These are phyloP conservation scores for Fregetta grallaria DNA, from an alignment of 2,113 vertebrate genomes.

Conservation along the genomic window DNA sequence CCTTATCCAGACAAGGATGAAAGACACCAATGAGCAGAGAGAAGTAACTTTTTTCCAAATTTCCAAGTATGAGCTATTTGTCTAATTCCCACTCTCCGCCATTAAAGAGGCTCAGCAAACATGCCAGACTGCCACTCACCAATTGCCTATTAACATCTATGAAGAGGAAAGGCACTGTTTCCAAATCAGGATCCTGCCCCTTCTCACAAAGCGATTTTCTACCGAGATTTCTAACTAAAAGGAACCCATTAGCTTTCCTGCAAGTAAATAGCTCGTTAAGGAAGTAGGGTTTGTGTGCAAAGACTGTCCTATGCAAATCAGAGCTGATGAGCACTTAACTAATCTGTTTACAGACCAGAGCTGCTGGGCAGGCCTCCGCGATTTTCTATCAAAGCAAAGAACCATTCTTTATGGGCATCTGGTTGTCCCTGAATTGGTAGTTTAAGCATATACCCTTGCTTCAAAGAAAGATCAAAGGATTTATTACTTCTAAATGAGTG, in stretches of 20 bases:
- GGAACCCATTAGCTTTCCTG: slow-evolving; percentile 43
- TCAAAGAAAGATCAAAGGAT: slow-evolving; percentile 84
- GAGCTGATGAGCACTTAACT: slow-evolving; percentile 79
- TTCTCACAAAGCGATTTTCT: slow-evolving; percentile 53
- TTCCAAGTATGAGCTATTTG: background rate
- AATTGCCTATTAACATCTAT: background rate
- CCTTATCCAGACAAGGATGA: background rate
- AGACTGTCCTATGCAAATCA: slow-evolving; percentile 75
- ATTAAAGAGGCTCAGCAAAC: background rate
- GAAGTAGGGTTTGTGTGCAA: slow-evolving; percentile 55
- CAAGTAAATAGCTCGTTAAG: slow-evolving; percentile 71
- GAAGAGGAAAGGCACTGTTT: slow-evolving; percentile 14
- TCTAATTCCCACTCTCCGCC: background rate
- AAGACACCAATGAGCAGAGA: background rate
- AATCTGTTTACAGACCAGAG: slow-evolving; percentile 84
- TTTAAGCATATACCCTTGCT: slow-evolving; percentile 77
- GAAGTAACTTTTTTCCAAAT: background rate
- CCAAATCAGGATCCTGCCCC: background rate
- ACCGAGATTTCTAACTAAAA: slow-evolving; percentile 29
- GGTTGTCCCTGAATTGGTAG: slow-evolving; percentile 80
- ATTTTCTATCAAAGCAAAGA: slow-evolving; percentile 82
- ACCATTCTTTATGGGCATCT: slow-evolving; percentile 80
- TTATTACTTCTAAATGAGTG: slow-evolving; percentile 80
- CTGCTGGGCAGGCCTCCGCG: slow-evolving; percentile 77
- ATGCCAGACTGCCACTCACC: background rate